Percentiles rank a stretch among this genome's conserved stretches.
phyloP scores from a whole-genome alignment of 2,797 vertebrate genomes.

The Eulemur mongoz region DNA sequence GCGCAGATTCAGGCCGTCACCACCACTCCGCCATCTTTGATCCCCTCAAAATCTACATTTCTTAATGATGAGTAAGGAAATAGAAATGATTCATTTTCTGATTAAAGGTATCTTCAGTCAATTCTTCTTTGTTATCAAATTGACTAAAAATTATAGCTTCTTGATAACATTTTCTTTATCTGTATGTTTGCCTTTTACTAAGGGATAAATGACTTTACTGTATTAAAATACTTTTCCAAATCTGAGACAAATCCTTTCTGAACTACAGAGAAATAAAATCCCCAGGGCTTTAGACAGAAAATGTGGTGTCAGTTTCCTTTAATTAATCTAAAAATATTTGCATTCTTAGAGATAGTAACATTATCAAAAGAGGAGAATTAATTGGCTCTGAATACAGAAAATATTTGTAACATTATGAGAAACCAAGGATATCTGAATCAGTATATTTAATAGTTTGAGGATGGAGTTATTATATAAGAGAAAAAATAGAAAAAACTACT shows the following conservation, averaged over 20 bases:
- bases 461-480: not conserved
- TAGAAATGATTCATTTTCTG: not conserved
- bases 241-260: not conserved
- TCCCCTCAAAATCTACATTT: not conserved
- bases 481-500: not conserved
- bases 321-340: not conserved
- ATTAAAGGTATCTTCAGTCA: not conserved
- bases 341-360: not conserved
- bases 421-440: not conserved
- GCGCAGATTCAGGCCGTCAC: no score
- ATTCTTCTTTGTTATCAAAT: not conserved
- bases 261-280: not conserved
- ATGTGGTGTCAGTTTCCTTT: not conserved
- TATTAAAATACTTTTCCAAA: not conserved
- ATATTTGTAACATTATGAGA: not conserved
- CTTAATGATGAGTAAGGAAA: not conserved
- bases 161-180: not conserved
- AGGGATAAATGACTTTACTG: not conserved
- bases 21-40: no score
- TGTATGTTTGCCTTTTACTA: not conserved
- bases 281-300: not conserved
- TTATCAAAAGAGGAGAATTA: not conserved
- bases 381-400: not conserved
- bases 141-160: not conserved
- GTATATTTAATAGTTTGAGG: not conserved